Evolutionary conservation across 1,140 invertebrate genomes (phyloP).

Genomic region (Aphelenchoides fujianensis): DNA sequence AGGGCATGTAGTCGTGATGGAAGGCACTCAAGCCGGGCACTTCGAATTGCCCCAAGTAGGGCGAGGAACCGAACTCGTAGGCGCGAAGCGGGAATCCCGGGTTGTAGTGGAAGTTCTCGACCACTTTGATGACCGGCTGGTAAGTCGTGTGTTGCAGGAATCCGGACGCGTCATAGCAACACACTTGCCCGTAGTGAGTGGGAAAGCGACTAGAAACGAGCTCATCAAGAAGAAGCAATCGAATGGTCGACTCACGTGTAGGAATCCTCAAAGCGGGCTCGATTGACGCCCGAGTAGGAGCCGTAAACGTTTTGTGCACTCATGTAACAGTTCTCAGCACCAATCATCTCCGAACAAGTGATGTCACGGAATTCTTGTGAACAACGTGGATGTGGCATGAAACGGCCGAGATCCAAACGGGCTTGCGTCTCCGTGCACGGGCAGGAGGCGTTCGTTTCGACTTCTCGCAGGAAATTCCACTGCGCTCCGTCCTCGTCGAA

Average conservation of each 20-base stretch:
- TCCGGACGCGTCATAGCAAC: constrained; percentile 57
- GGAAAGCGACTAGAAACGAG: too few species aligned
- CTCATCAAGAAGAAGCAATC: too few species aligned
- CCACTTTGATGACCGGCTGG: constrained; percentile 61
- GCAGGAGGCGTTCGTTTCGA: constrained; percentile 61
- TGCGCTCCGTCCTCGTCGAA: constrained; percentile 52
- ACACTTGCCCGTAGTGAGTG: constrained; percentile 62
- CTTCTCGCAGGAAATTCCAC: constrained; percentile 59
- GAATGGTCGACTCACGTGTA: too few species aligned
- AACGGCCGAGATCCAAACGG: constrained; percentile 54
- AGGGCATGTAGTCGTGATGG: constrained; percentile 63
- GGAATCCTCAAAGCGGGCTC: too few species aligned
- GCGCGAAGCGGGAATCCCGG: constrained; percentile 59
- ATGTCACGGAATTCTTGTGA: constrained; percentile 62
- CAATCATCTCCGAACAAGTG: constrained; percentile 58
- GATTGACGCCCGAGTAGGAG: constrained; percentile 41
- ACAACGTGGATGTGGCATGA: constrained; percentile 62
- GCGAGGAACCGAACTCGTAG: constrained; percentile 60
- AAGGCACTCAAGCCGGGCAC: constrained; percentile 56
- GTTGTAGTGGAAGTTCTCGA: constrained; percentile 57
- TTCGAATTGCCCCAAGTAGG: constrained; percentile 48
- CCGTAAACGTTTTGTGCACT: constrained; percentile 58
- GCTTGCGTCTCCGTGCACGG: constrained; percentile 52
- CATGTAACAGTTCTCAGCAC: constrained; percentile 62
- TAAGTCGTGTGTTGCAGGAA: constrained; percentile 60